Evolutionary conservation across 2,888 invertebrate genomes (phyloP), one percentile per base, ranked within the genome.

Genomic region (Bhutanitis thaidina): DNA sequence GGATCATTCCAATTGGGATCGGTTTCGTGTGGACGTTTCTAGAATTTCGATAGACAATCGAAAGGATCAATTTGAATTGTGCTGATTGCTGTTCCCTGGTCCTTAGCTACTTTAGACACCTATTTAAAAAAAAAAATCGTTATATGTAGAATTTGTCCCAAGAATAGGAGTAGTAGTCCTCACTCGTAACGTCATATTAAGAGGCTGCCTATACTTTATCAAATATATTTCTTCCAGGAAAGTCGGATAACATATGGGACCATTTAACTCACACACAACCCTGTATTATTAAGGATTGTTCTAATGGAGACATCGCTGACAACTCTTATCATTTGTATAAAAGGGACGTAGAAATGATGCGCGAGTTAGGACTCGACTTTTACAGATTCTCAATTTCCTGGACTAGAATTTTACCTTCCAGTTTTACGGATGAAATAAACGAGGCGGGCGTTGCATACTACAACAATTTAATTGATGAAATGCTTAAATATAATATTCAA

Each of bases 201-300:
- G n/a, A n/a, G n/a, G n/a, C n/a, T n/a, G n/a, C n/a, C n/a, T n/a
- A 13, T 12, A 3, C 9, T 38, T 5, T 20, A 32, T n/a, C n/a
- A 20, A 39, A 39, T 39, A 29, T 25, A 29, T 7, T 7, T 50
- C 20, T 60, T 64, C n/a, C 61, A 80, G 91, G 90, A 12, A 91
- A 91, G 65, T 73, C 89, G 1, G 84, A 82, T 65, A 91, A 83
- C 47, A 91, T 92, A 47, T 93, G 93, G 93, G 93, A 93, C 71
- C 81, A 74, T 53, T 71, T 91, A 58, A 84, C 90, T 1, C 91
- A 91, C 53, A 61, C 53, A 3, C 48, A 66, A 25, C 69, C 90
- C 0, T 90, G 90, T 29, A 74, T 80, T 40, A 87, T 92, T 27
- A 74, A 56, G 7, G 90, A 92, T 64, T 67, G 82, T 35, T 86